Conservation (phyloP, 2,797 vertebrate genomes). For the Pseudochirops corinnae region DNA sequence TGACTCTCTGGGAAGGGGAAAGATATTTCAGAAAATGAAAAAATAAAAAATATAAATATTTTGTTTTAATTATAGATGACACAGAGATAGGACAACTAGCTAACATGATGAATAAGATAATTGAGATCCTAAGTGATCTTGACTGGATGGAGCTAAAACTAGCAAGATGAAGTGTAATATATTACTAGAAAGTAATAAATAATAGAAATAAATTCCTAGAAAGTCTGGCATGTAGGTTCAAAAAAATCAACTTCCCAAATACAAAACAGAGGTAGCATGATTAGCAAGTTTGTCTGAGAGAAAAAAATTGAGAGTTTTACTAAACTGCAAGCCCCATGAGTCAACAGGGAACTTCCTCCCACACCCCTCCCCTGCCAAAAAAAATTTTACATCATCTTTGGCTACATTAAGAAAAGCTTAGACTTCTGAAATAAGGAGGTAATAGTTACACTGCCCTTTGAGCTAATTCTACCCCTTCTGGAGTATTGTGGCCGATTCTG, state of each 20-base stretch:
- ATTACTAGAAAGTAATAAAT: background rate
- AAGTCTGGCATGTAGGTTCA: background rate
- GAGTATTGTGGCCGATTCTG: background rate
- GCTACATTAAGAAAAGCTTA: background rate
- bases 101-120: background rate
- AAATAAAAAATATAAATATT: background rate
- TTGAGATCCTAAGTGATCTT: background rate
- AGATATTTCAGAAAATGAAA: background rate
- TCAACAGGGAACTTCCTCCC: background rate
- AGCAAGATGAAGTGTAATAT: background rate
- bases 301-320: background rate
- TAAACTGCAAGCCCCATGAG: background rate
- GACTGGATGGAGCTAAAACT: background rate
- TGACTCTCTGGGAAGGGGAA: background rate
- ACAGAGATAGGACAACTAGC: background rate
- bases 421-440: background rate
- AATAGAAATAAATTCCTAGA: background rate
- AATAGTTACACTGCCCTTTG: background rate
- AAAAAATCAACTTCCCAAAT: background rate
- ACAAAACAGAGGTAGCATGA: background rate
- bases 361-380: too few species aligned
- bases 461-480: background rate
- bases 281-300: background rate
- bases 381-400: background rate
- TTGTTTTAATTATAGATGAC: background rate